These are phyloP conservation scores for Nowickia ferox DNA, from an alignment of 2,888 invertebrate genomes.

Conservation along the genomic window DNA sequence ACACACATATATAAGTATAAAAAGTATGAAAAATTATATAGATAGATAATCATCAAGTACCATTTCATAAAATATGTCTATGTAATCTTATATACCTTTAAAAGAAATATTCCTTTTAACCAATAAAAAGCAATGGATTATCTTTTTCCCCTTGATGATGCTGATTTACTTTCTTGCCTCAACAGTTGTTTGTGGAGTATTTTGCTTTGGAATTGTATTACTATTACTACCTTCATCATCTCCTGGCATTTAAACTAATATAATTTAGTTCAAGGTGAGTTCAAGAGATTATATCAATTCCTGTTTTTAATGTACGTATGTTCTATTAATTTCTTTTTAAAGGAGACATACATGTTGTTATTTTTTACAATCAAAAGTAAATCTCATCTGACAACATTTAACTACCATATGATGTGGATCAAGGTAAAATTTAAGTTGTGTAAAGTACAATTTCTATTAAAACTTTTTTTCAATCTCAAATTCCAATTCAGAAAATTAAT, in stretches of 20 bases:
- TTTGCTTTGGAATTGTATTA: conserved; percentile 74
- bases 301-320: conserved; percentile 40
- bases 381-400: conserved; percentile 33
- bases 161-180: conserved; percentile 73
- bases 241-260: neutral
- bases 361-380: conserved; percentile 52
- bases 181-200: conserved; percentile 65
- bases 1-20: conserved; percentile 22
- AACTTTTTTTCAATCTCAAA: neutral
- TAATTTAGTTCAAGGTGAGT: conserved; percentile 66
- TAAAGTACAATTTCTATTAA: neutral
- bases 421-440: conserved; percentile 38
- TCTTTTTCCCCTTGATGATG: conserved; percentile 62
- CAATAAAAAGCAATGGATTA: conserved; percentile 63
- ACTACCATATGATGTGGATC: conserved; percentile 30
- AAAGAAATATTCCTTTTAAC: conserved; percentile 55
- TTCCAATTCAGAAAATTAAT: no score
- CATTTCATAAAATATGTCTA: conserved; percentile 38
- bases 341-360: conserved; percentile 44
- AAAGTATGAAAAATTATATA: conserved; percentile 28
- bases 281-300: conserved; percentile 15
- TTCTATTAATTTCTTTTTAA: conserved; percentile 62
- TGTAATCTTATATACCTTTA: conserved; percentile 43
- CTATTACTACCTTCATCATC: conserved; percentile 39
- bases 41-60: conserved; percentile 45